Base-by-base conservation (phyloP, 1,140 invertebrate species). In the Eupristina koningsbergeri region DNA sequence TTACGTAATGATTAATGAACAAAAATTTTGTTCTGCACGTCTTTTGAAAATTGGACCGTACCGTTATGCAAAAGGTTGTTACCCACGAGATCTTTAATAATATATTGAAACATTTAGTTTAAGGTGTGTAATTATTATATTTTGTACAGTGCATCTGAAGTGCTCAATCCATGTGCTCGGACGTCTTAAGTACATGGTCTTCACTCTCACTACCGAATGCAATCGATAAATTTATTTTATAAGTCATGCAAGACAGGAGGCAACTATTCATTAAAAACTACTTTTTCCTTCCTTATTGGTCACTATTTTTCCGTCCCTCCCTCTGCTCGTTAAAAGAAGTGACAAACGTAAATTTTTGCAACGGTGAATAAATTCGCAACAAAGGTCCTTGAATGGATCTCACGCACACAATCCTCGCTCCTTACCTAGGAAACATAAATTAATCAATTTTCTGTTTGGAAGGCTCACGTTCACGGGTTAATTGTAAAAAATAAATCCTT, bases 401-500 rank as follows among this genome's bases (percentile, higher is more conserved):
- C 11, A 75, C 31, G 45, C 19, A 41, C 2, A 6, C n/a, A 29
- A 31, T 31, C 17, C 15, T 13, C 15, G 45, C 36, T 80, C n/a
- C 63, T 69, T 0, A 41, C 45, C 29, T 7, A 11, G 34, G 50
- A 75, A 47, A 75, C 39, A 39, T 3, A 19, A 73, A 53, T 53
- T 80, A 80, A 80, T 80, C 73, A 80, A 80, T 80, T 53, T 53
- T 50, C 5, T 34, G 15, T 22, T 17, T 9, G 7, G 26, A 71
- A 75, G n/a, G 1, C 0, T 47, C 19, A 13, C 15, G 29, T 34
- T 77, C 53, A 13, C 15, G 26, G 13, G 41, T 11, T 45, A 5
- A 11, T 45, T 5, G 50, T 47, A 50, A 67, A 39, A 34, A 39
- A 45, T n/a, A 61, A 29, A 81, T 74, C 31, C 75, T 81, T 75